Base-by-base conservation (phyloP, 92 coral and sea anemone species). In the Isaurus tuberculatus region DNA sequence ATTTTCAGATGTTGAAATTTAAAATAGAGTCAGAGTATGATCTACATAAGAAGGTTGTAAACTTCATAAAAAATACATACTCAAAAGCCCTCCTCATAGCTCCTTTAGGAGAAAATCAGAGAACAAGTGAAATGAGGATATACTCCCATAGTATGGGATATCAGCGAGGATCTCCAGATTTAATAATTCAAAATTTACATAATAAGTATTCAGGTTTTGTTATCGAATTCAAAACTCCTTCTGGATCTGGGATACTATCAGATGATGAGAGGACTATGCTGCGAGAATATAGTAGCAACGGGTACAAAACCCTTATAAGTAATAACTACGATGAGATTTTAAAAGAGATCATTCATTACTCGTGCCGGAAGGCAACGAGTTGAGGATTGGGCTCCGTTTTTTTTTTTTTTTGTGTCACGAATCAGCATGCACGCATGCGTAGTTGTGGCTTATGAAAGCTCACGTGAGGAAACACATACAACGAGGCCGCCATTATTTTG, bases 181-280 rank as follows among this genome's bases (percentile, higher is more conserved):
- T 74, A 16, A 58, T 61, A 6, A 79, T 79, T 34, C 28, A 31
- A n/a, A 79, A 79, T 40, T 67, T 48, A 28, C 80, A 70, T 48
- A 69, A 83, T 27, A 37, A 15, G 42, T 70, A 83, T 40, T 29
- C 46, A n/a, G 87, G 81, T 0, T 17, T 71, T 4, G 72, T 64
- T 37, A 43, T 83, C 8, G 87, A 83, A 33, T 48, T 83, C 15
- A 83, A 83, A 37, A 70, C 80, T 6, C 87, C 87, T 17, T 4
- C 0, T 8, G 87, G 80, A 17, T 26, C 13, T 49, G 87, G 87
- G 16, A 5, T 6, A 7, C 8, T 83, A 25, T 33, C 40, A 67
- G 46, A 70, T 7, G 69, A 26, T 17, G 80, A 83, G 30, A 34
- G 30, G 30, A 15, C 28, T 23, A n/a, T 83, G 80, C 19, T 83